A percentile compares a stretch with the other conserved stretches of the same genome.
These are phyloP conservation scores for Dendropsophus ebraccatus DNA, from an alignment of 2,113 vertebrate species.

Conservation along the genomic window DNA sequence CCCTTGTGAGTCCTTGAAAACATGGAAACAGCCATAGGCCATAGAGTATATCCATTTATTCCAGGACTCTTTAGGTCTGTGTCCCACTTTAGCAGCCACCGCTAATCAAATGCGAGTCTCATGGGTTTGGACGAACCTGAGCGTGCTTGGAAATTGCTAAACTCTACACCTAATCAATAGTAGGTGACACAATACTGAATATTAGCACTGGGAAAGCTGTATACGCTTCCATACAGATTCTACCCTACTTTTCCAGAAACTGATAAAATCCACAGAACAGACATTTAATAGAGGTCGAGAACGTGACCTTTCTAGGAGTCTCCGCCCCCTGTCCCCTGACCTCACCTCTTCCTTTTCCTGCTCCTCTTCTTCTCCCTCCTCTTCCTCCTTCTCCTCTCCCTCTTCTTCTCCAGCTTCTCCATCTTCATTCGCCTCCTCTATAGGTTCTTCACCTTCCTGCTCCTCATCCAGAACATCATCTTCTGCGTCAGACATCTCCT, in stretches of 20 bases:
- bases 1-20: too few species aligned
- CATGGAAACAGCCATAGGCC: too few species aligned
- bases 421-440: slow-evolving; percentile 58
- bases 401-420: not conserved
- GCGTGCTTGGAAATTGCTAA: too few species aligned
- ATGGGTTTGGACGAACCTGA: too few species aligned
- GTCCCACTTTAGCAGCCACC: too few species aligned
- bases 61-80: too few species aligned
- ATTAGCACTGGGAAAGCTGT: not conserved
- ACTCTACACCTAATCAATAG: not conserved
- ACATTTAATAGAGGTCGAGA: not conserved
- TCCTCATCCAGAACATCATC: slow-evolving; percentile 57
- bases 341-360: not conserved
- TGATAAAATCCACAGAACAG: not conserved
- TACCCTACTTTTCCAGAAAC: not conserved
- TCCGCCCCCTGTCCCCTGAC: not conserved
- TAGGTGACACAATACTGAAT: not conserved
- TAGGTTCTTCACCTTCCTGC: slow-evolving; percentile 58
- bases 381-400: slow-evolving; percentile 56
- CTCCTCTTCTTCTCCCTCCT: slow-evolving; percentile 49
- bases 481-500: slow-evolving; percentile 72
- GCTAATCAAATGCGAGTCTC: too few species aligned
- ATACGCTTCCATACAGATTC: not conserved
- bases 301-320: not conserved
- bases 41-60: too few species aligned